Evolutionary conservation across 2,113 vertebrate species (phyloP).

Genomic region (Caranx melampygus): DNA sequence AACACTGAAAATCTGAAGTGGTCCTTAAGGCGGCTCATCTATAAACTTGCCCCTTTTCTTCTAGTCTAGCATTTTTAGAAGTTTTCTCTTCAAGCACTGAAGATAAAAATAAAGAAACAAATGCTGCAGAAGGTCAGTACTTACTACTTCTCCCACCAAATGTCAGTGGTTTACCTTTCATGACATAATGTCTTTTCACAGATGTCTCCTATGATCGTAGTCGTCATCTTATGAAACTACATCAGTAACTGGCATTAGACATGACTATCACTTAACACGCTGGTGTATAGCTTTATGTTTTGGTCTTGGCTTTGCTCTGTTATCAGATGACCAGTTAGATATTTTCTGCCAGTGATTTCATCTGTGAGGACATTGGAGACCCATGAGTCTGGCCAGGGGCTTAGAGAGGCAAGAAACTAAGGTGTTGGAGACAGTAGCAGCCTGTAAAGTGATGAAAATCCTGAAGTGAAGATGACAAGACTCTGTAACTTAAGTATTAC

Average conservation of each 20-base stretch:
- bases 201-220: slow-evolving; percentile 29
- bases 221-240: slow-evolving; percentile 56
- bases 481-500: slow-evolving; percentile 39
- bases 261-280: slow-evolving; percentile 59
- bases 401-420: slow-evolving; percentile 53
- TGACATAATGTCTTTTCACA: slow-evolving; percentile 41
- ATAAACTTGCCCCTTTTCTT: not conserved
- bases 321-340: slow-evolving; percentile 61
- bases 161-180: slow-evolving; percentile 49
- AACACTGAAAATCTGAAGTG: not conserved
- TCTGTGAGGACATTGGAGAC: slow-evolving; percentile 66
- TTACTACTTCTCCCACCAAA: slow-evolving; percentile 11
- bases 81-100: not conserved
- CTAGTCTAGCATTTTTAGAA: not conserved
- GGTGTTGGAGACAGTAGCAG: slow-evolving; percentile 58
- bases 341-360: slow-evolving; percentile 79
- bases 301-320: slow-evolving; percentile 43
- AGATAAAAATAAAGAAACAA: not conserved
- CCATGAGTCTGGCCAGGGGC: slow-evolving; percentile 40
- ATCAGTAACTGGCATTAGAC: slow-evolving; percentile 44
- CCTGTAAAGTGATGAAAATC: slow-evolving; percentile 45
- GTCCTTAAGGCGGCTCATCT: not conserved
- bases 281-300: slow-evolving; percentile 65
- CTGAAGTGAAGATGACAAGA: slow-evolving; percentile 42
- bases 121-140: not conserved